Evolutionary conservation across 2,888 invertebrate species (phyloP).

Genomic region (Drosophila mimica): DNA sequence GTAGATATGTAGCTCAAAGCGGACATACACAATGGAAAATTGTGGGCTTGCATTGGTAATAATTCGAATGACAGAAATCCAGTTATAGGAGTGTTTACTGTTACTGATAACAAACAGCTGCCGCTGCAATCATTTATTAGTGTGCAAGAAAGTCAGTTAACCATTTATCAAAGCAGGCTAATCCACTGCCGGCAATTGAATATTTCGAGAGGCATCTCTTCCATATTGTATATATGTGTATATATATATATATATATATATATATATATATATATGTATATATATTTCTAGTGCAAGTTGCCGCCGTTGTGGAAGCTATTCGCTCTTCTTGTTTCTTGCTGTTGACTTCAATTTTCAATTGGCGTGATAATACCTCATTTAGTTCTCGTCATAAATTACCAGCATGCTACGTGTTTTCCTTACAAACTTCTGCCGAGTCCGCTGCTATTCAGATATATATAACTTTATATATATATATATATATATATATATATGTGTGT

Average conservation of each 20-base stretch:
- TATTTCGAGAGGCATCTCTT: constrained; percentile 1
- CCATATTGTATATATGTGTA: background rate
- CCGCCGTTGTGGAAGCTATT: background rate
- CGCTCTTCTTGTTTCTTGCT: constrained; percentile 26
- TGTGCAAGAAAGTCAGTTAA: background rate
- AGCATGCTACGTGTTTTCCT: constrained; percentile 50
- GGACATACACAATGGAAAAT: constrained; percentile 49
- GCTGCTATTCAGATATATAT: constrained; percentile 5
- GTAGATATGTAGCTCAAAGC: background rate
- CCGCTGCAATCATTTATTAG: background rate
- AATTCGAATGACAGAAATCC: background rate
- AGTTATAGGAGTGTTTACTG: background rate
- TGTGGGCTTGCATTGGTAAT: constrained; percentile 37
- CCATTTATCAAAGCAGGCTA: background rate
- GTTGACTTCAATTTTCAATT: constrained; percentile 77
- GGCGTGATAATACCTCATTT: constrained; percentile 84
- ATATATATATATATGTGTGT: background rate
- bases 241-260: background rate
- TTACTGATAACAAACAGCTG: too few species aligned
- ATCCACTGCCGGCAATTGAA: background rate
- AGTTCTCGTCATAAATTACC: constrained; percentile 75
- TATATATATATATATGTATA: background rate
- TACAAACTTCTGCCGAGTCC: background rate
- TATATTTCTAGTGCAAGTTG: background rate
- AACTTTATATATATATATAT: constrained; percentile 2